Base-by-base conservation (phyloP, 2,113 vertebrate species). In the Odobenus rosmarus region DNA sequence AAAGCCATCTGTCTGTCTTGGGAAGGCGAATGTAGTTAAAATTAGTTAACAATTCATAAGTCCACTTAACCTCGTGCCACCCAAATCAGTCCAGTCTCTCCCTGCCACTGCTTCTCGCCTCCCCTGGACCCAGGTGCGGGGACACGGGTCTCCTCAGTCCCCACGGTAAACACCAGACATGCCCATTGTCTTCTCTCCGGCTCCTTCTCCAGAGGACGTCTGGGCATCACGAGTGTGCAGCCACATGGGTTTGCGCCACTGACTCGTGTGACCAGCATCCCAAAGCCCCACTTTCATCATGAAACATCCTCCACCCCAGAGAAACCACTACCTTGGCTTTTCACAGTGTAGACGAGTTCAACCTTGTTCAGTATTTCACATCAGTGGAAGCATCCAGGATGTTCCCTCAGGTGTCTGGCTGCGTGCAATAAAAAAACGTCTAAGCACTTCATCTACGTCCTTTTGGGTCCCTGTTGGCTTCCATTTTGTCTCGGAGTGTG, bases 141-240 rank as follows among this genome's bases (percentile, higher is more conserved):
- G 24, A 28, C 14, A 7, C 8, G 2, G 53, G 18, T 24, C 3
- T 6, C 16, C 1, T 4, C 10, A 51, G 4, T 15, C 57, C 4
- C 21, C 2, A 8, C 4, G 0, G 3, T 19, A 46, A 42, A 46
- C 14, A 26, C 18, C 53, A n/a, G 18, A 15, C 55, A 51, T 1
- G 24, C 15, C 6, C 62, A 5, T 1, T 5, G 2, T 39, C 74
- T 49, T 61, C 81, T 53, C n/a, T 49, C 59, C 31, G 0, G 3
- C n/a, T 72, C 18, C 42, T n/a, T 76, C 82, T 76, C 49, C 31
- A 49, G 36, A 67, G 26, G 36, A 39, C 6, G 13, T 3, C 5
- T 1, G 39, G 0, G 5, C 10, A 0, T 24, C 9, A 0, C 1
- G 26, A 4, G 57, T 5, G 18, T 7, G 18, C 1, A 19, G 76